phyloP scores from a whole-genome alignment of 2,888 invertebrate species.

The Dryomyza anilis region DNA sequence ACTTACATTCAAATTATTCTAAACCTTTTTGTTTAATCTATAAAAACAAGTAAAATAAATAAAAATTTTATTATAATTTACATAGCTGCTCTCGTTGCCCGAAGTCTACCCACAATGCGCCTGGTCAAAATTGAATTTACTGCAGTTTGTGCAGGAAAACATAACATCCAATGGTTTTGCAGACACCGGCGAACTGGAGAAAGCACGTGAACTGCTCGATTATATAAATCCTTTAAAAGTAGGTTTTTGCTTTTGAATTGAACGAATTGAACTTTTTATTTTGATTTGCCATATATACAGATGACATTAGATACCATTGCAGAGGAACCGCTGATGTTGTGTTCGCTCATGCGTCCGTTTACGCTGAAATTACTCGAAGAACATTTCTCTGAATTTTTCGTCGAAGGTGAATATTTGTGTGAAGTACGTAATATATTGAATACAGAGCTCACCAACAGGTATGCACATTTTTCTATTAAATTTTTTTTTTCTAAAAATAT shows the following conservation, averaged over 20 bases:
- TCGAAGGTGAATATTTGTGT: constrained; percentile 32
- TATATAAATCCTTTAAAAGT: constrained; percentile 47
- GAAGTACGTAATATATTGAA: constrained; percentile 40
- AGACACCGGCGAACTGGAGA: constrained; percentile 31
- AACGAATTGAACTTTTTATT: not conserved
- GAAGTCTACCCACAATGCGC: constrained; percentile 36
- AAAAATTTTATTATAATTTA: constrained; percentile 16
- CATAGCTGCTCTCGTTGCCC: constrained; percentile 23
- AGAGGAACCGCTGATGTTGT: constrained; percentile 43
- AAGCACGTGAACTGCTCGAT: constrained; percentile 37
- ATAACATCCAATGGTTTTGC: constrained; percentile 33
- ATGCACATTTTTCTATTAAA: not conserved
- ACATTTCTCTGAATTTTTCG: constrained; percentile 39
- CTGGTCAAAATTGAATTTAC: constrained; percentile 42
- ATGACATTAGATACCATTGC: constrained; percentile 44
- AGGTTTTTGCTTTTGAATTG: not conserved
- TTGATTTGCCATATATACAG: constrained; percentile 28
- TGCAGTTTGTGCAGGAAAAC: constrained; percentile 41
- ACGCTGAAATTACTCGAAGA: constrained; percentile 44
- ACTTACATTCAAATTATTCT: no score
- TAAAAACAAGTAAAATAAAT: no score
- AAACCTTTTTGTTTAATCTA: no score
- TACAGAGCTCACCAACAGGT: constrained; percentile 40
- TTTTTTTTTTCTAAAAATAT: not conserved
- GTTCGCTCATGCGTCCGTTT: constrained; percentile 47